A percentile compares a stretch with the other conserved stretches of the same genome.
phyloP scores from a whole-genome alignment of 2,797 vertebrate species.

The Austrolebias charrua region DNA sequence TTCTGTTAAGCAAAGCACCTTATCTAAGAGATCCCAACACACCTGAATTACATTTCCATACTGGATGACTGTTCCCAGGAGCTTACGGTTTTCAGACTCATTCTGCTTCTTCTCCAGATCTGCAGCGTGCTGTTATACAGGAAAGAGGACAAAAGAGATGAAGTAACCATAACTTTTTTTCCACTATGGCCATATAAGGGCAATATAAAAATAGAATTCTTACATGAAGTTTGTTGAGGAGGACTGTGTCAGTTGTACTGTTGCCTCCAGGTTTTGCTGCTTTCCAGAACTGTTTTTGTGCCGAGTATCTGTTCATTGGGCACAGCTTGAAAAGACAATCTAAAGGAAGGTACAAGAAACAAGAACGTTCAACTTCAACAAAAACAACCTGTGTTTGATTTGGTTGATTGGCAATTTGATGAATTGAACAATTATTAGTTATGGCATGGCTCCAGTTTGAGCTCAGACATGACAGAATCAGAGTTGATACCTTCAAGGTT shows the following conservation, averaged over 20 bases:
- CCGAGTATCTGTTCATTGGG: slow-evolving; percentile 98
- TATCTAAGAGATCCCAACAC: slow-evolving; percentile 32
- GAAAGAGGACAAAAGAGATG: slow-evolving; percentile 13
- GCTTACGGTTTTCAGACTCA: slow-evolving; percentile 95
- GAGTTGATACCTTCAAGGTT: background rate
- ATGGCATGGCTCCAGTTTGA: background rate
- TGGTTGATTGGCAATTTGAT: background rate
- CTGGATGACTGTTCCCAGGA: slow-evolving; percentile 94
- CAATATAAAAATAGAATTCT: background rate
- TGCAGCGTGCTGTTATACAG: slow-evolving; percentile 87
- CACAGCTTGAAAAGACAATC: slow-evolving; percentile 98
- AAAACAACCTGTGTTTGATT: background rate
- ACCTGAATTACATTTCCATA: slow-evolving; percentile 98
- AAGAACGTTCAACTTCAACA: background rate
- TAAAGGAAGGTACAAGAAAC: slow-evolving; percentile 50
- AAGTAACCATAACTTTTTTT: background rate
- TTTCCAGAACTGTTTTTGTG: slow-evolving; percentile 99
- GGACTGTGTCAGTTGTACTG: slow-evolving; percentile 92
- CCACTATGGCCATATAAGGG: background rate
- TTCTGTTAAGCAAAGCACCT: slow-evolving; percentile 22
- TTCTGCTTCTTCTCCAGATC: slow-evolving; percentile 99
- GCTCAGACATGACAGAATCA: background rate
- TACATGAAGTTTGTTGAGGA: slow-evolving; percentile 95
- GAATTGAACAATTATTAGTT: background rate
- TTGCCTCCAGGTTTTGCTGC: slow-evolving; percentile 95